Evolutionary conservation across 2,797 vertebrate species (phyloP).

Genomic region (Harpagifer antarcticus): DNA sequence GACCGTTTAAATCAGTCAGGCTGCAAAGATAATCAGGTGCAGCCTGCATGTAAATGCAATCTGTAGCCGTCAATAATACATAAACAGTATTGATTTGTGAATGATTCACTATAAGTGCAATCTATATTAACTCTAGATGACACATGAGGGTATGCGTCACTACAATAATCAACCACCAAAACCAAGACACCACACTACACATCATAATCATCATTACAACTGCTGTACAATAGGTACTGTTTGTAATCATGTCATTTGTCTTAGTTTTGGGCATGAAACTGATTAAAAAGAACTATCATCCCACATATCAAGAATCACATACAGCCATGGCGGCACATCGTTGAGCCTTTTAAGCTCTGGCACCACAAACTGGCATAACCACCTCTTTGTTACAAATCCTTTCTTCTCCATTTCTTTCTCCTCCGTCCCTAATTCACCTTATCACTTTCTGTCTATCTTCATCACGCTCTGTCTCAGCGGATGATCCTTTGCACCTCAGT

Average conservation of each 20-base stretch:
- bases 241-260: not conserved
- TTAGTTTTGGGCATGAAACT: conserved; percentile 12
- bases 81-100: conserved; percentile 71
- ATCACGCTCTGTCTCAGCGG: conserved; percentile 40
- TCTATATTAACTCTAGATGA: conserved; percentile 62
- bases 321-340: conserved; percentile 7
- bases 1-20: conserved; percentile 36
- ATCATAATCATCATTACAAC: conserved; percentile 25
- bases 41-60: conserved; percentile 63
- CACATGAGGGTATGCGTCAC: conserved; percentile 50
- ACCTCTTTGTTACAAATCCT: conserved; percentile 50
- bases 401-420: conserved; percentile 51
- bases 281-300: conserved; percentile 20
- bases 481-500: conserved; percentile 6
- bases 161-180: conserved; percentile 46
- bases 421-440: conserved; percentile 58
- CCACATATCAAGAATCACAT: conserved; percentile 2
- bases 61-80: conserved; percentile 62
- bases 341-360: conserved; percentile 18
- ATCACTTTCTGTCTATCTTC: conserved; percentile 61
- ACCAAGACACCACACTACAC: conserved; percentile 3
- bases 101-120: conserved; percentile 57
- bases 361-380: conserved; percentile 46
- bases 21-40: conserved; percentile 61
- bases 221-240: not conserved